Evolutionary conservation across 2,888 invertebrate species (phyloP).

Genomic region (Beris morrisii): DNA sequence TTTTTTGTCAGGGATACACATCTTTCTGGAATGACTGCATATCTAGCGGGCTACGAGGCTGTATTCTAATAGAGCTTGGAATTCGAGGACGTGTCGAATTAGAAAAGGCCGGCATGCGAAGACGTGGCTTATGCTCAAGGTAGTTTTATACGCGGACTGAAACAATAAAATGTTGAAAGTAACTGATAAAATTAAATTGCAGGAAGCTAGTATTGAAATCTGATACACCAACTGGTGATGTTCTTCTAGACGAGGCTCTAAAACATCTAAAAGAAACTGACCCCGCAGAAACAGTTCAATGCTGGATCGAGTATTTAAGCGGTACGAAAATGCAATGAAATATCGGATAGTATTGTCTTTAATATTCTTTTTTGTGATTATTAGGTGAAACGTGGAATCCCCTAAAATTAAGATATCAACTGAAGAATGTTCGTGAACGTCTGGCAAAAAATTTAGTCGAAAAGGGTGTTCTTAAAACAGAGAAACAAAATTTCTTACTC

Average conservation of each 20-base stretch:
- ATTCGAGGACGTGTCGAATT: slow-evolving; percentile 93
- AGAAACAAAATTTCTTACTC: slow-evolving; percentile 98
- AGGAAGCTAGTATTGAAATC: slow-evolving; percentile 78
- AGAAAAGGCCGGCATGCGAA: slow-evolving; percentile 95
- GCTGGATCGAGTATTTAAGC: slow-evolving; percentile 99
- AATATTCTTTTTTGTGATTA: slow-evolving; percentile 5
- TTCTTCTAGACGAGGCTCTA: slow-evolving; percentile 89
- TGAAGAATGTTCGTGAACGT: slow-evolving; percentile 98
- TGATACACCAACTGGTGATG: slow-evolving; percentile 96
- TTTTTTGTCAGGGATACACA: slow-evolving; percentile 81
- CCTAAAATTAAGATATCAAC: slow-evolving; percentile 93
- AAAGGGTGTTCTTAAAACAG: slow-evolving; percentile 97
- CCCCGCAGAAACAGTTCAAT: slow-evolving; percentile 95
- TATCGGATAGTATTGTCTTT: not conserved
- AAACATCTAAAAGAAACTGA: slow-evolving; percentile 98
- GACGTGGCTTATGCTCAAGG: slow-evolving; percentile 86
- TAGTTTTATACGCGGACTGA: slow-evolving; percentile 57
- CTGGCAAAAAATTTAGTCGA: slow-evolving; percentile 99
- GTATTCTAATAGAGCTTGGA: slow-evolving; percentile 96
- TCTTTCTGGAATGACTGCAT: slow-evolving; percentile 99
- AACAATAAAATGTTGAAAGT: not conserved
- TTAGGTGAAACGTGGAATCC: slow-evolving; percentile 99
- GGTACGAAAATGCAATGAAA: slow-evolving; percentile 62
- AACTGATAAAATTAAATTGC: not conserved
- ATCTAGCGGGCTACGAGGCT: slow-evolving; percentile 96